These are phyloP conservation scores for Cynopterus sphinx DNA, from an alignment of 2,797 vertebrate species.

Conservation along the genomic window DNA sequence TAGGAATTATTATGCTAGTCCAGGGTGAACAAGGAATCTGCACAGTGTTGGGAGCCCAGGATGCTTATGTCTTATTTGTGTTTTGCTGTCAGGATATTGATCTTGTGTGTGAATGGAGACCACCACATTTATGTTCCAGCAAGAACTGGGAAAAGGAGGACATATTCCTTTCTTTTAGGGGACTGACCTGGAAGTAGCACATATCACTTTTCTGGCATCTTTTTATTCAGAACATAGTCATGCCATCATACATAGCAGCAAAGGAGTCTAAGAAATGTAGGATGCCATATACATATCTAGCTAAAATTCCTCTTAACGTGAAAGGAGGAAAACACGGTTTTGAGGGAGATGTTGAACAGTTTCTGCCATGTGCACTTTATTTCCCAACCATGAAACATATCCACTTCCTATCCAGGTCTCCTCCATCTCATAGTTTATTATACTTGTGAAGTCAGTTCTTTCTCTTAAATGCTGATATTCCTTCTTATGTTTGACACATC, in stretches of 20 bases:
- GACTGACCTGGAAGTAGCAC: not conserved
- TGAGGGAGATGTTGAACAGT: not conserved
- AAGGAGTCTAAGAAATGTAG: not conserved
- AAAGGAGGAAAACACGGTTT: not conserved
- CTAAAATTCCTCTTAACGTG: not conserved
- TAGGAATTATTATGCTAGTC: not conserved
- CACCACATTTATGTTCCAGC: not conserved
- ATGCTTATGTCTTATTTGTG: not conserved
- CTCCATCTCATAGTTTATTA: not conserved
- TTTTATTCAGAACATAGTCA: not conserved
- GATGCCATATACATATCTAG: not conserved
- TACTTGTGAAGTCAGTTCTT: not conserved
- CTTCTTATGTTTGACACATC: not conserved
- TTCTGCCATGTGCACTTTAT: not conserved
- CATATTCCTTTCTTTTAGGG: not conserved
- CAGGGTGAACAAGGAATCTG: not conserved
- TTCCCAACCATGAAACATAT: not conserved
- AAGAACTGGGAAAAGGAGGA: not conserved
- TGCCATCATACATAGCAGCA: not conserved
- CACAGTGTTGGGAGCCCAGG: not conserved
- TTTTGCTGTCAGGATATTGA: not conserved
- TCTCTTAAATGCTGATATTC: not conserved
- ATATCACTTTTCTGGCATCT: not conserved
- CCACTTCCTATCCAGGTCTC: not conserved
- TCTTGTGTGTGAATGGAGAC: not conserved